Evolutionary conservation across 2,888 invertebrate species (phyloP).

Genomic region (Yponomeuta malinellus): DNA sequence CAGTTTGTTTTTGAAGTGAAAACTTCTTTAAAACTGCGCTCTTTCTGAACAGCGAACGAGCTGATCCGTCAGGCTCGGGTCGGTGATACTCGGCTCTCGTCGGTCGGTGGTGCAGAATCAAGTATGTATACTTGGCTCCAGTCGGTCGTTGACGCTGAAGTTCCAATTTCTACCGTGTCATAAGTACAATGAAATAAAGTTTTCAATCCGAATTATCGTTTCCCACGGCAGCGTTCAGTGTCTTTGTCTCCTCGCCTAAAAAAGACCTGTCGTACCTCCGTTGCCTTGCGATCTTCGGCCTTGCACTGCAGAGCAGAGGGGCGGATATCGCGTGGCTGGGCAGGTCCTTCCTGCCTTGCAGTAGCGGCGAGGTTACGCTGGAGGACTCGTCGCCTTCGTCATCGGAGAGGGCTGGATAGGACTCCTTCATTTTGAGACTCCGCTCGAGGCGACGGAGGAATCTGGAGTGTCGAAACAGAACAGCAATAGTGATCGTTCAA

Average conservation of each 20-base stretch:
- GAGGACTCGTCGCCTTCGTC: conserved; percentile 78
- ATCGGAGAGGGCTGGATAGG: conserved; percentile 75
- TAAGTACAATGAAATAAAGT: conserved; percentile 20
- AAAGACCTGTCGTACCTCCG: conserved; percentile 64
- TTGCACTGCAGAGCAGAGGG: conserved; percentile 62
- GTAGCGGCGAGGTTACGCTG: conserved; percentile 79
- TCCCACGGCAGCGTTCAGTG: conserved; percentile 54
- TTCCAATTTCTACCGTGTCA: conserved; percentile 67
- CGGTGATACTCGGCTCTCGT: no score
- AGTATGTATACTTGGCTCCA: no score
- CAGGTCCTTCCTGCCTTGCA: conserved; percentile 63
- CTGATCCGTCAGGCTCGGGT: no score
- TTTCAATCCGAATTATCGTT: conserved; percentile 65
- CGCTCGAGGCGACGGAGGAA: conserved; percentile 82
- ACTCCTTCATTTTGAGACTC: conserved; percentile 81
- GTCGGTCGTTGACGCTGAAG: conserved; percentile 34
- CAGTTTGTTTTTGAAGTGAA: no score
- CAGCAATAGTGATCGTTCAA: no score
- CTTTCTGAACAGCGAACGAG: no score
- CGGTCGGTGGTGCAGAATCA: no score
- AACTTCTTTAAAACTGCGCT: no score
- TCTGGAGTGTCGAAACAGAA: conserved; percentile 45
- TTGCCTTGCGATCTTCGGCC: conserved; percentile 64
- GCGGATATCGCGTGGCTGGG: conserved; percentile 64
- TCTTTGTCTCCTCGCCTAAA: conserved; percentile 61